A percentile compares a stretch with the other conserved stretches of the same genome.
phyloP scores from a whole-genome alignment of 2,888 invertebrate species.

The Brassicogethes aeneus region DNA sequence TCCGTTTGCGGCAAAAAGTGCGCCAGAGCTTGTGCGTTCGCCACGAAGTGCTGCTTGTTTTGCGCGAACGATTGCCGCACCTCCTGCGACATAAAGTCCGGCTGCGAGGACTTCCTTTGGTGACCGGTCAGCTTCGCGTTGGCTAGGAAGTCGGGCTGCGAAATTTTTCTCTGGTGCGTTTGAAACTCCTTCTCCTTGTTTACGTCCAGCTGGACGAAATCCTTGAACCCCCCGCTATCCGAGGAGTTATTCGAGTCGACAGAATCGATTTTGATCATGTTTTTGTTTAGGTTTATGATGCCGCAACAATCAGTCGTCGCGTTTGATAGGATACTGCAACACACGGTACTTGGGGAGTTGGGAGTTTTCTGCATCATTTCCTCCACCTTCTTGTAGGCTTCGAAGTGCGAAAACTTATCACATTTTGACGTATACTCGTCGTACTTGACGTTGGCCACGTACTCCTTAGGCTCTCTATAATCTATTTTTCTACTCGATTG shows the following conservation, averaged over 20 bases:
- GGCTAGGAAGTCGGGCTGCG: slow-evolving; percentile 34
- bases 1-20: slow-evolving; percentile 37
- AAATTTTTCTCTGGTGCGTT: slow-evolving; percentile 33
- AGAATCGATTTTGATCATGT: slow-evolving; percentile 37
- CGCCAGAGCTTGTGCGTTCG: slow-evolving; percentile 37
- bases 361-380: slow-evolving; percentile 32
- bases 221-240: slow-evolving; percentile 42
- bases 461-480: slow-evolving; percentile 14
- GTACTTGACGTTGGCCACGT: slow-evolving; percentile 22
- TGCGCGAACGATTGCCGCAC: slow-evolving; percentile 22
- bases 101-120: slow-evolving; percentile 33
- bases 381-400: slow-evolving; percentile 26
- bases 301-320: slow-evolving; percentile 41
- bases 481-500: slow-evolving; percentile 15
- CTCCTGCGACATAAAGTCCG: slow-evolving; percentile 25
- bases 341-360: slow-evolving; percentile 40
- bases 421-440: slow-evolving; percentile 26
- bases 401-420: slow-evolving; percentile 29
- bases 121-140: slow-evolving; percentile 26
- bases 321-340: slow-evolving; percentile 40
- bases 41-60: slow-evolving; percentile 28
- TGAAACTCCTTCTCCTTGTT: slow-evolving; percentile 18
- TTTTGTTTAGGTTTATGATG: slow-evolving; percentile 35
- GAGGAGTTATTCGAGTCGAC: slow-evolving; percentile 41
- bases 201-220: slow-evolving; percentile 36